Base-by-base conservation (phyloP, 2,888 invertebrate genomes). In the Tetranychus truncatus region DNA sequence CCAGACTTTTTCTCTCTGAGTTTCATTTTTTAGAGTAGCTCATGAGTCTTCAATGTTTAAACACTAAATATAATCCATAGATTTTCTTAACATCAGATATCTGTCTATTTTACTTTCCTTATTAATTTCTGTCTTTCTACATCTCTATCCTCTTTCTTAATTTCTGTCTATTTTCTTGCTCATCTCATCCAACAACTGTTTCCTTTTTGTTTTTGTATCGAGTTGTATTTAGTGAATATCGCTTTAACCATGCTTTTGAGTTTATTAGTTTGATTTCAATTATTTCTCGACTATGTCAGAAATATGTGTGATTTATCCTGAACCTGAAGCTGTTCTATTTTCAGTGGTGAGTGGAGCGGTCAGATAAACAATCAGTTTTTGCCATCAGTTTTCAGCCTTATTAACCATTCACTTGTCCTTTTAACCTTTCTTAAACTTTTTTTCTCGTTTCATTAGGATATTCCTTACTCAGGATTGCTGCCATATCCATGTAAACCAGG, bases 271-370 rank as follows among this genome's bases (percentile, higher is more conserved):
- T 55, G 15, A 55, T 15, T 55, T 55, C 15, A 9, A 55, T 55
- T 55, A 55, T 15, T 55, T 55, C 7, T 9, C 9, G 55, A 55
- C 15, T 55, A 55, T 55, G 55, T 15, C 55, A 55, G 15, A 55
- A 55, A 55, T 55, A 55, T 55, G 55, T 55, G 9, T 55, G 4
- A 55, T 15, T 55, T 24, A 69, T 69, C 69, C 74, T 20, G 15
- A 74, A n/a, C 45, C 24, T 74, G 45, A 55, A 11, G 74, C 21
- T 65, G 15, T 21, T 11, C 2, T 21, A 74, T 21, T 74, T 74
- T 55, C 74, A 55, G 55, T 55, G 55, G 55, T 55, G 55, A 55
- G 55, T 55, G 9, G 15, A 55, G 55, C 6, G 9, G 55, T 55
- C 15, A 15, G 55, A 15, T 55, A 6, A 15, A 55, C 55, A 15